A percentile compares a stretch with the other conserved stretches of the same genome.
Evolutionary conservation across 2,113 vertebrate genomes (phyloP).

Genomic region (Podiceps cristatus): DNA sequence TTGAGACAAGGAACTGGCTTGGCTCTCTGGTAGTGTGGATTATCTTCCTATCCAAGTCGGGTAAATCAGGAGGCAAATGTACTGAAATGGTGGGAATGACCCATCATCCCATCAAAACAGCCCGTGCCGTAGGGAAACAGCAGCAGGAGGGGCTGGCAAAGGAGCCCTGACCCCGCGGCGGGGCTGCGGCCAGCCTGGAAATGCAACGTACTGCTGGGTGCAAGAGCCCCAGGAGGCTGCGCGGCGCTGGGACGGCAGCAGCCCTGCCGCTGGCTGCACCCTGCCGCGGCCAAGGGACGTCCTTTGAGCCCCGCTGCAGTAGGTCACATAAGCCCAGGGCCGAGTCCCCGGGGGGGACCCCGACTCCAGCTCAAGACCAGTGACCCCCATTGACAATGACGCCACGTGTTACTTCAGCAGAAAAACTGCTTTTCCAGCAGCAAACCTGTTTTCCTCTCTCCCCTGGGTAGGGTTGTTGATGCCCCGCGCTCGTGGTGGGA

Average conservation of each 20-base stretch:
- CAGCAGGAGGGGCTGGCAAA: neutral
- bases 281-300: too few species aligned
- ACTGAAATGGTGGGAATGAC: neutral
- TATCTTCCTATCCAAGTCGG: neutral
- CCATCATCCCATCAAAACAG: neutral
- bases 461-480: neutral
- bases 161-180: neutral
- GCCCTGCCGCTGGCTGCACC: too few species aligned
- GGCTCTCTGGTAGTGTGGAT: neutral
- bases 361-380: fast-evolving
- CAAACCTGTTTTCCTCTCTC: neutral
- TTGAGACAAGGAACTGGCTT: neutral
- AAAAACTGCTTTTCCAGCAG: neutral
- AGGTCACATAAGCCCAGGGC: neutral
- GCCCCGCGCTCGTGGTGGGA: neutral
- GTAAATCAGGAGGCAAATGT: neutral
- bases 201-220: neutral
- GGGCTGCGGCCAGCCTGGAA: neutral
- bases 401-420: neutral
- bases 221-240: neutral
- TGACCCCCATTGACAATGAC: fast-evolving
- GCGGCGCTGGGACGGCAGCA: neutral
- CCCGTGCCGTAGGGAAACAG: neutral
- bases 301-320: too few species aligned
- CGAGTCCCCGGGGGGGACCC: fast-evolving